These are phyloP conservation scores for Hydropsyche betteni DNA, from an alignment of 2,888 invertebrate genomes.

Conservation along the genomic window DNA sequence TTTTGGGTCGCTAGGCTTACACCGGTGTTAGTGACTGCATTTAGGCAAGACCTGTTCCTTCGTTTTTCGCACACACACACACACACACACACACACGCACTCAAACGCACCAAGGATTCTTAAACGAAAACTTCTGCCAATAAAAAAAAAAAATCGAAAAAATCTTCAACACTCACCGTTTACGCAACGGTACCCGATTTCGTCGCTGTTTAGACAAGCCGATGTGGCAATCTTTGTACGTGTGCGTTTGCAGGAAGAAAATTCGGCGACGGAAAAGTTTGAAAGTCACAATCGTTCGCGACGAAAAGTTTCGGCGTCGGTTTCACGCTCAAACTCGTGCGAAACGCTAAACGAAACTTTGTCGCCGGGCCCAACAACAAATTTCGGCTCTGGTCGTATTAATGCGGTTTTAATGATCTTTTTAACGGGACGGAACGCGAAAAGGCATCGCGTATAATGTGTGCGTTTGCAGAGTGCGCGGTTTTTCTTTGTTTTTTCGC, in stretches of 20 bases:
- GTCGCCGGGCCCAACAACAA: slow-evolving; percentile 33
- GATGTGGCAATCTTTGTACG: no score
- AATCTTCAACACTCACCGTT: no score
- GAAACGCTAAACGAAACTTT: slow-evolving; percentile 4
- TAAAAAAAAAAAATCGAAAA: no score
- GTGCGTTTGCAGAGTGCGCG: not conserved
- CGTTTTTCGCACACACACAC: slow-evolving; percentile 22
- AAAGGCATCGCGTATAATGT: not conserved
- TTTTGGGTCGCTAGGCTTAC: slow-evolving; percentile 41
- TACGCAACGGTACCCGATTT: no score
- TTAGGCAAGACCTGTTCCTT: slow-evolving; percentile 38
- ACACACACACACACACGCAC: slow-evolving; percentile 1
- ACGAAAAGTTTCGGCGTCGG: slow-evolving; percentile 34
- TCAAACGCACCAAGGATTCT: not conserved
- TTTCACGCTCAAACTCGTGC: slow-evolving; percentile 5
- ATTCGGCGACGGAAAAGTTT: not conserved
- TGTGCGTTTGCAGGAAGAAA: no score
- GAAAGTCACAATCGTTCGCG: not conserved
- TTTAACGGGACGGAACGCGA: slow-evolving; percentile 11
- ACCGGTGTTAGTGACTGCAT: slow-evolving; percentile 39
- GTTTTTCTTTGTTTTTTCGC: slow-evolving; percentile 3
- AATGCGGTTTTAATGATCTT: slow-evolving; percentile 48
- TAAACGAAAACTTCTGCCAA: slow-evolving; percentile 1
- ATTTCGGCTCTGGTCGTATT: slow-evolving; percentile 37
- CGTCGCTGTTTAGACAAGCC: no score